Evolutionary conservation across 2,797 vertebrate species (phyloP).

Genomic region (Pagetopsis macropterus): DNA sequence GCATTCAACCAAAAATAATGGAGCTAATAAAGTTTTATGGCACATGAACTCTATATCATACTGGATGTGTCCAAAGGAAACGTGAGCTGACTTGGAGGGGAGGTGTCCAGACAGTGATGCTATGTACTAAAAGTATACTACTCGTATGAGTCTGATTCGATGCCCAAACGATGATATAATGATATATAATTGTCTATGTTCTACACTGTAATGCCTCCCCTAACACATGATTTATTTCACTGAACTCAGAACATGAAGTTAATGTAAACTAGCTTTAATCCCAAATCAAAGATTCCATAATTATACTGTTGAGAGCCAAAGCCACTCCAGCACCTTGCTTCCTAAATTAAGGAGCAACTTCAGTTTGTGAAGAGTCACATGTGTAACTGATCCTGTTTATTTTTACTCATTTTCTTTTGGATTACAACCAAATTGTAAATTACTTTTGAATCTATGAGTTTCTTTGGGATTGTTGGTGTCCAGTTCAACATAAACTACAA

Average conservation of each 20-base stretch:
- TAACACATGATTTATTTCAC: slow-evolving; percentile 22
- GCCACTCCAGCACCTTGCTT: slow-evolving; percentile 44
- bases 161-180: slow-evolving; percentile 37
- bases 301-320: slow-evolving; percentile 27
- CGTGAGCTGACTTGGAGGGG: slow-evolving; percentile 43
- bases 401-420: slow-evolving; percentile 19
- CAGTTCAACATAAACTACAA: slow-evolving; percentile 4
- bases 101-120: slow-evolving; percentile 31
- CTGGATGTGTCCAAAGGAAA: slow-evolving; percentile 54
- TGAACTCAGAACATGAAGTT: slow-evolving; percentile 40
- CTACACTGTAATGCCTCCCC: slow-evolving; percentile 64
- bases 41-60: slow-evolving; percentile 47
- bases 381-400: slow-evolving; percentile 12
- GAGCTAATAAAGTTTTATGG: slow-evolving; percentile 44
- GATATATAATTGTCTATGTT: slow-evolving; percentile 55
- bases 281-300: slow-evolving; percentile 29
- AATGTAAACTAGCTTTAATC: slow-evolving; percentile 13
- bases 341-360: slow-evolving; percentile 19
- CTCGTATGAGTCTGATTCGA: slow-evolving; percentile 49
- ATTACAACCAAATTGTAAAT: slow-evolving; percentile 51
- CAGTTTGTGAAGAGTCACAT: slow-evolving; percentile 3
- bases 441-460: slow-evolving; percentile 11
- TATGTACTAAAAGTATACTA: slow-evolving; percentile 55
- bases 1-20: slow-evolving; percentile 61
- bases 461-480: slow-evolving; percentile 8